Evolutionary conservation across 2,888 invertebrate species (phyloP).

Genomic region (Ophonus ardosiacus): DNA sequence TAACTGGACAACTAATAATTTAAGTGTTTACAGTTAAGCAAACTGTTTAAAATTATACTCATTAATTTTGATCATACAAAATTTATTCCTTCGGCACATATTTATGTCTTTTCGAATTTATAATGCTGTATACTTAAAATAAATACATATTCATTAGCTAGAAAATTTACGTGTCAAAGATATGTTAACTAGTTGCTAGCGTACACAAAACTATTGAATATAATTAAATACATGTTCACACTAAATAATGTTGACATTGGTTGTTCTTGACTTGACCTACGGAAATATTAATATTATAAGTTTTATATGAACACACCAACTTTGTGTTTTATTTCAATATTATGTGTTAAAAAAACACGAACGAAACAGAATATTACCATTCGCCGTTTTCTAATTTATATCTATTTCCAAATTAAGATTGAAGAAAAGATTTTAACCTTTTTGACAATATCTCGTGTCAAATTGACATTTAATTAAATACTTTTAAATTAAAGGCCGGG

Average conservation of each 20-base stretch:
- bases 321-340: no score
- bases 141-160: slow-evolving; percentile 17
- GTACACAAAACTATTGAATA: background rate
- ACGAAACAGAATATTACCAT: no score
- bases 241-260: background rate
- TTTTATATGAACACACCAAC: no score
- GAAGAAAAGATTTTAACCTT: no score
- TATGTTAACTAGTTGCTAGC: slow-evolving; percentile 4
- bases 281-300: no score
- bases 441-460: no score
- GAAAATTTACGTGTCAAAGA: slow-evolving; percentile 14
- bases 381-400: no score
- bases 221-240: slow-evolving; percentile 1
- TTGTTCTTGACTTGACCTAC: no score
- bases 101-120: background rate
- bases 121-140: slow-evolving; percentile 1
- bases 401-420: no score
- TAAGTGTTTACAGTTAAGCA: slow-evolving; percentile 25
- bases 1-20: slow-evolving; percentile 11
- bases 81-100: background rate
- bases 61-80: background rate
- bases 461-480: no score
- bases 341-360: no score
- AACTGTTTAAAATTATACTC: slow-evolving; percentile 11
- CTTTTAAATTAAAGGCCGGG: no score